A percentile compares a stretch with the other conserved stretches of the same genome.
These are phyloP conservation scores for Eustalomyia histrio DNA, from an alignment of 2,888 invertebrate species.

Conservation along the genomic window DNA sequence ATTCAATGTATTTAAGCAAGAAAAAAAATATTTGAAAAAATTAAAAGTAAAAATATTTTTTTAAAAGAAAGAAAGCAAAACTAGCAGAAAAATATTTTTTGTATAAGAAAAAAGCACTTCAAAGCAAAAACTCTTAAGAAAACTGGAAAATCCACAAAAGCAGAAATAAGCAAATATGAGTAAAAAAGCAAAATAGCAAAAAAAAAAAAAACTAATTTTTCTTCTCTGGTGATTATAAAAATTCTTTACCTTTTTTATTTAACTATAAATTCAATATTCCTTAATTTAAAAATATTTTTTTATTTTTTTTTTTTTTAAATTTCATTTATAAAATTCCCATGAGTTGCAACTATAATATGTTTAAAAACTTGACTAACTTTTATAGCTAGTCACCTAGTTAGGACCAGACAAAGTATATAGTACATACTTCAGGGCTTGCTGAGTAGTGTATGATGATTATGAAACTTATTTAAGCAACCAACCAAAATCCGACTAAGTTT, in stretches of 20 bases:
- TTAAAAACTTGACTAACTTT: conserved; percentile 58
- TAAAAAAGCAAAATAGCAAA: no score
- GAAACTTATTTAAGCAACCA: conserved; percentile 59
- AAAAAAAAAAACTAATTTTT: no score
- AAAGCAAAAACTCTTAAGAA: no score
- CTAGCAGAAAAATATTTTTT: no score
- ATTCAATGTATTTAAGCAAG: no score
- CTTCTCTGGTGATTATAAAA: neutral
- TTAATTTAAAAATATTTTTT: neutral
- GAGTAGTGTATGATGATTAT: conserved; percentile 51
- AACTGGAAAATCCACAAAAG: no score
- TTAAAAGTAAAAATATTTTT: no score
- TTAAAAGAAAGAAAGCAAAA: no score
- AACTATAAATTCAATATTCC: neutral
- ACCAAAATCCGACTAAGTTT: conserved; percentile 51
- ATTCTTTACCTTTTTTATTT: neutral
- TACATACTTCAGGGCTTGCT: conserved; percentile 47
- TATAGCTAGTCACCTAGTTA: conserved; percentile 54
- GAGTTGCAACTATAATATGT: conserved; percentile 48
- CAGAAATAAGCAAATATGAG: no score
- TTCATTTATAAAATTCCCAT: conserved; percentile 34
- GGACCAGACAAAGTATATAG: conserved; percentile 41
- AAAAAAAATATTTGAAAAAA: no score
- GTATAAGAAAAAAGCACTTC: no score
- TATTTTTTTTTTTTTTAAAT: neutral